Evolutionary conservation across 2,113 vertebrate genomes (phyloP).

Genomic region (Rhea pennata): DNA sequence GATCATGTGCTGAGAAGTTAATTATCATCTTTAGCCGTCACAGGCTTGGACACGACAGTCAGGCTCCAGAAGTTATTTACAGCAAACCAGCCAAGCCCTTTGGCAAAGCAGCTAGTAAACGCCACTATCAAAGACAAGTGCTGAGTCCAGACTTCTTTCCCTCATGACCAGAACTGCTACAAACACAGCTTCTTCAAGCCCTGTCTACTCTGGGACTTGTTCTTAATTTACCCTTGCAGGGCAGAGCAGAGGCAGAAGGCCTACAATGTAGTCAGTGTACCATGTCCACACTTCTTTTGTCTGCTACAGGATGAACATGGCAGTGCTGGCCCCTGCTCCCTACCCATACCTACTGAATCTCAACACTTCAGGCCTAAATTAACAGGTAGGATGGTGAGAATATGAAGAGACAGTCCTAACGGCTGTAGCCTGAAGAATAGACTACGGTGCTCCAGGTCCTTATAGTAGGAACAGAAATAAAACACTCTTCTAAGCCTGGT

Average conservation of each 20-base stretch:
- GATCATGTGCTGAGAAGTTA: constrained; percentile 33
- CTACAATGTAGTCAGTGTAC: not conserved
- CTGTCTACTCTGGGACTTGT: not conserved
- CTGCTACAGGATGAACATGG: fast-evolving
- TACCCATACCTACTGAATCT: not conserved
- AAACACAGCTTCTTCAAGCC: not conserved
- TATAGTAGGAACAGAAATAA: not conserved
- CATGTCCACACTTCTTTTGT: not conserved
- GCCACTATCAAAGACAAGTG: not conserved
- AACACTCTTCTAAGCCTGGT: not conserved
- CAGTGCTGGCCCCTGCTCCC: not conserved
- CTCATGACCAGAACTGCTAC: not conserved
- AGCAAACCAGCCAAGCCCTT: constrained; percentile 40
- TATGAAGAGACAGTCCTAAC: not conserved
- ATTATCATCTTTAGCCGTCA: not conserved
- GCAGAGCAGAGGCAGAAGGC: not conserved
- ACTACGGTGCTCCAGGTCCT: not conserved
- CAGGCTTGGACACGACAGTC: not conserved
- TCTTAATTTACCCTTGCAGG: not conserved
- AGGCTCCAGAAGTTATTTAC: constrained; percentile 55
- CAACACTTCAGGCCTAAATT: not conserved
- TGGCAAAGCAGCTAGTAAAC: constrained; percentile 12
- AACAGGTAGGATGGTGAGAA: not conserved
- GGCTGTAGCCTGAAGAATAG: not conserved
- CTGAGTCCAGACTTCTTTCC: not conserved